Evolutionary conservation across 2,888 invertebrate species (phyloP), one percentile per base, ranked within the genome.

Genomic region (Polymixis lichenea): DNA sequence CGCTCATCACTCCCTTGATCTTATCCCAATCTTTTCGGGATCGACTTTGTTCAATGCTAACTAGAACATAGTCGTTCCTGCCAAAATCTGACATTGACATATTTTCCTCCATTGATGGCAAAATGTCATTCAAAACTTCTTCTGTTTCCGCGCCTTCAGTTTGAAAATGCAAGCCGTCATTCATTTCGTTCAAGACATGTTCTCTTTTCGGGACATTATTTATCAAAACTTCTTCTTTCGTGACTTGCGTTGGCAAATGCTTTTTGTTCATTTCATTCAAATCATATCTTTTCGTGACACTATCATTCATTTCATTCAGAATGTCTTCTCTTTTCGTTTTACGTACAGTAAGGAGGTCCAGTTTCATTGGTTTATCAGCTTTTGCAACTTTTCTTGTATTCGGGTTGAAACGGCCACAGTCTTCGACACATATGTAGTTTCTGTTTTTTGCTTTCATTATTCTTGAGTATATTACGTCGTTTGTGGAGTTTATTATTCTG

Each of bases 401-500:
- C 0, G 87, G 87, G 49, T 94, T 87, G 1, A 90, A 86, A 9
- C 58, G 73, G 0, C 95, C 95, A 67, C 95, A 95, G n/a, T 93
- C 83, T 0, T 89, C 84, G 0, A 89, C 64, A 56, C 95, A 95
- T 1, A 89, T 89, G 65, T 91, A 95, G 60, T 91, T 94, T 4
- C 75, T 89, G 0, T 88, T 88, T 19, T 86, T 89, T 3, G 75
- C 80, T 87, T 89, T 92, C 95, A 95, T 95, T 8, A 95, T 85
- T 89, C 91, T 90, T n/a, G 95, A 95, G 65, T 93, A 95, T 28
- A 94, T 90, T 0, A 95, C 89, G 25, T 91, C 81, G 64, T 93
- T 92, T 9, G 89, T 89, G 0, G 90, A 82, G 74, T 95, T 94
- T 22, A 94, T 86, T 72, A 95, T 90, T 81, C 89, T 87, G 72